Base-by-base conservation (phyloP, 2,797 vertebrate species). In the Xenopus petersii region DNA sequence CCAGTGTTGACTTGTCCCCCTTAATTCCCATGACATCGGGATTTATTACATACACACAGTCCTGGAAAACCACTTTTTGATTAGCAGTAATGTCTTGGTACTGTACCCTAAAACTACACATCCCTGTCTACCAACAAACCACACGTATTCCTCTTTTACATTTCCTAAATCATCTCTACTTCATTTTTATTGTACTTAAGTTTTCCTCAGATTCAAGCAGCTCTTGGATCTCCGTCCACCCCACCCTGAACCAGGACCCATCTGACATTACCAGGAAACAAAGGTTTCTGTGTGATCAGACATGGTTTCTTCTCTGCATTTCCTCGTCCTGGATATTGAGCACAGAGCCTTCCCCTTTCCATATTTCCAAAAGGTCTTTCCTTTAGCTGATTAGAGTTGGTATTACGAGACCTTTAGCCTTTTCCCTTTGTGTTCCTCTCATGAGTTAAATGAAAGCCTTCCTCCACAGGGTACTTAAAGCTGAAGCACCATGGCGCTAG, bases 381-480 rank as follows among this genome's bases (percentile, higher is more conserved):
- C 83, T 82, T 80, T 83, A 84, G 82, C 81, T 91, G 91, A 92
- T 89, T 90, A 88, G 87, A 86, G 80, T 86, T 67, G 83, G 86
- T 88, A 87, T 87, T 87, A 84, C 85, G 82, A 90, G 90, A 91
- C 91, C 90, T 89, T 86, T 86, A 86, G 81, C 87, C 89, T 84
- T 90, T 86, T 84, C 83, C 80, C 77, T 86, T 82, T 76, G 78
- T 86, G 82, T 87, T 85, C 84, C 88, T 85, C 75, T 86, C 83
- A 90, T 87, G 89, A 91, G 91, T 92, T 92, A 92, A 92, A 89
- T 89, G 86, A 88, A 87, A 87, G 89, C 88, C 87, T 90, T 90
- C 87, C 84, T 87, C 86, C 82, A 87, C 87, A 86, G 87, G 86
- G 83, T 81, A 86, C 87, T 88, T 73, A 86, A 86, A 86, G 82